Evolutionary conservation across 1,140 invertebrate genomes (phyloP).

Genomic region (Drosophila insularis): DNA sequence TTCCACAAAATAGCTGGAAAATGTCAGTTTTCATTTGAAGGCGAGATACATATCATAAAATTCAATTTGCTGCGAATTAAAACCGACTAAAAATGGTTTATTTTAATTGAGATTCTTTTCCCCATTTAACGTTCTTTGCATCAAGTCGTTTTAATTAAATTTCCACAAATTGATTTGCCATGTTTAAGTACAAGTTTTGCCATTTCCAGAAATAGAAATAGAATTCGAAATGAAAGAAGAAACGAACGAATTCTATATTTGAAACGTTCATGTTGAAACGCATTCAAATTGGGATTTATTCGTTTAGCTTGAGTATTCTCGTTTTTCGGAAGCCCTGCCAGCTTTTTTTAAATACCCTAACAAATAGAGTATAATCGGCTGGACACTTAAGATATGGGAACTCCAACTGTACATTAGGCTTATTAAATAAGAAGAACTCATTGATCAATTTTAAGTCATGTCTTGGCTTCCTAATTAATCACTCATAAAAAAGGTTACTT

Average conservation of each 20-base stretch:
- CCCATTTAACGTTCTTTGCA: background rate
- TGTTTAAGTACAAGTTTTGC: background rate
- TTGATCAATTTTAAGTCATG: too few species aligned
- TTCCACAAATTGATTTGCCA: conserved; percentile 1
- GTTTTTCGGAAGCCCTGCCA: background rate
- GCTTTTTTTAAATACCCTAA: background rate
- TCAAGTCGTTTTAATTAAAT: background rate
- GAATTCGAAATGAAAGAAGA: background rate
- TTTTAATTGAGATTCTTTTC: background rate
- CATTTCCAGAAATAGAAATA: conserved; percentile 1
- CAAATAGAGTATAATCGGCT: background rate
- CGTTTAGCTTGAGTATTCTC: background rate
- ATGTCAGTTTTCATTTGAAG: conserved; percentile 2
- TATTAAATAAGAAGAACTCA: too few species aligned
- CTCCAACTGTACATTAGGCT: too few species aligned
- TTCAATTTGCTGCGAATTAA: conserved; percentile 1
- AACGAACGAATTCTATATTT: background rate
- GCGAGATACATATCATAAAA: conserved; percentile 8
- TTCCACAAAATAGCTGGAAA: background rate
- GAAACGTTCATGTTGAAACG: background rate
- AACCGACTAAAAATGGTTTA: background rate
- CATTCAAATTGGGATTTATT: conserved; percentile 4
- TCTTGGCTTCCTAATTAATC: too few species aligned
- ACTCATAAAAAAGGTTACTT: too few species aligned
- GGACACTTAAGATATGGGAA: background rate